These are phyloP conservation scores for Pycnomerus fuliginosus DNA, from an alignment of 2,888 invertebrate genomes.

Conservation along the genomic window DNA sequence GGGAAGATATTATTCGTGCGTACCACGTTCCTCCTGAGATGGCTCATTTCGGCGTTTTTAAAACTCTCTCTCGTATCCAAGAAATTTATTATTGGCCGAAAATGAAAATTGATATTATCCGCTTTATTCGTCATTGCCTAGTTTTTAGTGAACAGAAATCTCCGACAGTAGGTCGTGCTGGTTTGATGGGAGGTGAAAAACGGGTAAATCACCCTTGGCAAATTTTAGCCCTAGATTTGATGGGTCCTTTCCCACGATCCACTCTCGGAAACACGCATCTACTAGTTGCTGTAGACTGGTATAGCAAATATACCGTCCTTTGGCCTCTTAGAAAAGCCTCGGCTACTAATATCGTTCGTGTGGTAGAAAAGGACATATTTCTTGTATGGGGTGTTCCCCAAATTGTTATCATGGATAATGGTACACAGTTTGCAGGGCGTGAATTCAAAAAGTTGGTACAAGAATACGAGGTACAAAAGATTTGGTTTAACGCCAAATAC, in stretches of 20 bases:
- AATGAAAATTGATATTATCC: conserved; percentile 24
- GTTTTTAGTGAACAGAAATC: conserved; percentile 26
- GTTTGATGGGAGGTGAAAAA: conserved; percentile 19
- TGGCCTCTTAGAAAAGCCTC: not conserved
- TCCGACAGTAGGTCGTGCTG: conserved; percentile 26
- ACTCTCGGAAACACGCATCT: conserved; percentile 9
- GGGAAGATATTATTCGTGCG: conserved; percentile 7
- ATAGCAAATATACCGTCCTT: conserved; percentile 2
- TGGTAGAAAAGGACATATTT: conserved; percentile 5
- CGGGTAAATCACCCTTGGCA: conserved; percentile 15
- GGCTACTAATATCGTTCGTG: not conserved
- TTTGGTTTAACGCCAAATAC: too few species aligned
- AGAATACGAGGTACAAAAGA: too few species aligned
- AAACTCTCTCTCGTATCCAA: conserved; percentile 28
- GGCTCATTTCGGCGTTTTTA: conserved; percentile 29
- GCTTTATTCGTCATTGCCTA: conserved; percentile 26
- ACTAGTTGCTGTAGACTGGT: conserved; percentile 2
- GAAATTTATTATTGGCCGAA: conserved; percentile 32
- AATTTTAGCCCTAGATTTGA: conserved; percentile 18
- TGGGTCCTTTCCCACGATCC: conserved; percentile 23
- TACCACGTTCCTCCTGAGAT: conserved; percentile 24
- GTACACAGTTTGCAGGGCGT: too few species aligned
- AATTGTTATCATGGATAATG: conserved; percentile 26
- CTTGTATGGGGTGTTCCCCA: conserved; percentile 24
- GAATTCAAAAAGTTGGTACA: too few species aligned